These are phyloP conservation scores for Tortricodes alternella DNA, from an alignment of 2,888 invertebrate species.

Conservation along the genomic window DNA sequence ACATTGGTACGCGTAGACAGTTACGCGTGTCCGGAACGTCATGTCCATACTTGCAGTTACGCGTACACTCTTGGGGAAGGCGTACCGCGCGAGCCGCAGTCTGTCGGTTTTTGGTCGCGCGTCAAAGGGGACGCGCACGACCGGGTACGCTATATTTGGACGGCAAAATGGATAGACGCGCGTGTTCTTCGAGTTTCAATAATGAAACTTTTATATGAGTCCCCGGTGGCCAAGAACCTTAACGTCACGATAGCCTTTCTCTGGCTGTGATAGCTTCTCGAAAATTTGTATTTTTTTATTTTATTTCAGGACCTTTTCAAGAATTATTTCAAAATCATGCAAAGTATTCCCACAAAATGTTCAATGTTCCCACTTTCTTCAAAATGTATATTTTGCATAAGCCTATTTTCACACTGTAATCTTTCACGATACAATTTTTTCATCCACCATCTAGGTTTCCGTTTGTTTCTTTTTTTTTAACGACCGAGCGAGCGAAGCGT, in stretches of 20 bases:
- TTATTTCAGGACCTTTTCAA: conserved; percentile 33
- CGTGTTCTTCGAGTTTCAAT: too few species aligned
- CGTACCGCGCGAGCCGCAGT: background rate
- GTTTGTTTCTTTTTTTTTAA: conserved; percentile 6
- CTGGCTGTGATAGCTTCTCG: conserved; percentile 29
- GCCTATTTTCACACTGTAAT: conserved; percentile 36
- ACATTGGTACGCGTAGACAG: background rate
- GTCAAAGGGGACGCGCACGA: background rate
- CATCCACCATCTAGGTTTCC: conserved; percentile 39
- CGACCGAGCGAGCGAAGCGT: too few species aligned
- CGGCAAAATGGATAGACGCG: too few species aligned
- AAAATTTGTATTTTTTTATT: conserved; percentile 32
- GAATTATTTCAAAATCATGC: conserved; percentile 34
- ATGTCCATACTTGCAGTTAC: background rate
- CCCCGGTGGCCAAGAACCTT: conserved; percentile 28
- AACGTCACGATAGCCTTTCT: conserved; percentile 29
- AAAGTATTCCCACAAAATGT: conserved; percentile 35
- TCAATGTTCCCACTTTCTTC: conserved; percentile 34
- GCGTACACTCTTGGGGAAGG: too few species aligned
- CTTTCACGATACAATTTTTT: conserved; percentile 35
- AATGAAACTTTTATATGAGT: conserved; percentile 29
- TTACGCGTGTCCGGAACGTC: background rate
- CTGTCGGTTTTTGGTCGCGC: background rate
- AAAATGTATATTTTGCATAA: conserved; percentile 35
- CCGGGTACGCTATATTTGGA: too few species aligned